Conservation (phyloP, 2,113 vertebrate species). For the Alexandromys fortis region DNA sequence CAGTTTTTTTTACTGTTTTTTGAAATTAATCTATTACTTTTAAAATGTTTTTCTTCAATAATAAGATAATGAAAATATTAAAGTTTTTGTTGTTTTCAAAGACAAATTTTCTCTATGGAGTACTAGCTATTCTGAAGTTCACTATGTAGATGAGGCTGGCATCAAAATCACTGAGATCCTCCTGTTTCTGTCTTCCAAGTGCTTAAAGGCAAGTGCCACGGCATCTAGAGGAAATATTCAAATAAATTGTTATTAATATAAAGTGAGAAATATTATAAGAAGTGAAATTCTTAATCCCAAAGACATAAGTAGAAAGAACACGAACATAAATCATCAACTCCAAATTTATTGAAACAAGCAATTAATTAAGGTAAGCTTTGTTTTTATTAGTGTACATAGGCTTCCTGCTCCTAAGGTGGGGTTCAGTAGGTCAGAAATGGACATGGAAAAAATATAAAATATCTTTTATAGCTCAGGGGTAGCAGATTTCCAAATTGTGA, state of each 20-base stretch:
- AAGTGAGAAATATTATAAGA: not conserved
- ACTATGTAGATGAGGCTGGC: not conserved
- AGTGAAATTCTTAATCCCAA: not conserved
- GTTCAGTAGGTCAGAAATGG: too few relatives aligned
- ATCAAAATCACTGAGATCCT: not conserved
- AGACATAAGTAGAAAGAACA: not conserved
- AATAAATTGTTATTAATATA: not conserved
- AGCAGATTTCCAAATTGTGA: not conserved
- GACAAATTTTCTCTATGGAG: not conserved
- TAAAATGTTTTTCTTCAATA: not conserved
- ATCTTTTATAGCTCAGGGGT: not conserved
- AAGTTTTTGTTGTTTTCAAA: not conserved
- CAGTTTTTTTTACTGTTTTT: not conserved
- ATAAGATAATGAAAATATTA: not conserved
- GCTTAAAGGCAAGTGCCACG: not conserved
- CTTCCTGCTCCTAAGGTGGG: too few relatives aligned
- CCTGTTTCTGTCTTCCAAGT: not conserved
- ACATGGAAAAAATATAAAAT: not conserved
- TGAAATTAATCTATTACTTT: not conserved
- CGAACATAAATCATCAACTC: not conserved
- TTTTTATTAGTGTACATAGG: not conserved
- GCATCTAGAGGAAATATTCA: not conserved
- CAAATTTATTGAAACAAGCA: not conserved
- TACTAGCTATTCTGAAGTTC: not conserved
- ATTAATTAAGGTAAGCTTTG: not conserved